Base-by-base conservation (phyloP, 2,888 invertebrate genomes). In the Ichneumoninae sp. region DNA sequence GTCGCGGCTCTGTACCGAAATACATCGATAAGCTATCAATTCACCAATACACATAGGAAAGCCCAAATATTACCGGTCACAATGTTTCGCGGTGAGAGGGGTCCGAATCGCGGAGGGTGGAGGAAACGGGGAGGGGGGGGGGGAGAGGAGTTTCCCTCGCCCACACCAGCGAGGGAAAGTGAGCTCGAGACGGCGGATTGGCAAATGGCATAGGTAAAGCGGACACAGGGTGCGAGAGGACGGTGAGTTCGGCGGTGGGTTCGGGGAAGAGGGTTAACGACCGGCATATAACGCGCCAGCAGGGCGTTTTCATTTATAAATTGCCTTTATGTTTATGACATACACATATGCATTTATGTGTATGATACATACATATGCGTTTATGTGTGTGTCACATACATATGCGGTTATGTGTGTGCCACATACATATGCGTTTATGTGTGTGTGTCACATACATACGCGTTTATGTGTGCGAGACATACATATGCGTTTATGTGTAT, bases 1-100 rank as follows among this genome's bases (percentile, higher is more conserved):
- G 85, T 75, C 13, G 65, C 86, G 70, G 52, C 30, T 52, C 30
- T 54, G 7, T 57, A 87, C 88, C 90, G 89, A 89, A 90, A 90
- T 84, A 88, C 90, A 91, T 90, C 90, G 90, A 90, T 90, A 89
- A 89, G 89, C 89, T 89, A 90, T 90, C 90, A 90, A 91, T 91
- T 91, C 86, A 80, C 86, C 78, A 78, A 86, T 86, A 81, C 83
- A 71, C 36, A 54, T 40, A 8, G 79, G 78, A 74, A 78, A 71
- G 75, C 47, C 82, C 78, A 86, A 86, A 88, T 88, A 86, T 86
- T 86, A 82, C 78, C 54, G 84, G 62, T 84, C 82, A 79, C 87
- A 87, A 86, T 87, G 83, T 80, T 84, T 86, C 84, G 80, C 74
- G 77, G 65, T 66, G 83, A 62, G 79, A 10, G 30, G 26, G 60